These are phyloP conservation scores for Scaptomyza reducta DNA, from an alignment of 2,888 invertebrate genomes.

Conservation along the genomic window DNA sequence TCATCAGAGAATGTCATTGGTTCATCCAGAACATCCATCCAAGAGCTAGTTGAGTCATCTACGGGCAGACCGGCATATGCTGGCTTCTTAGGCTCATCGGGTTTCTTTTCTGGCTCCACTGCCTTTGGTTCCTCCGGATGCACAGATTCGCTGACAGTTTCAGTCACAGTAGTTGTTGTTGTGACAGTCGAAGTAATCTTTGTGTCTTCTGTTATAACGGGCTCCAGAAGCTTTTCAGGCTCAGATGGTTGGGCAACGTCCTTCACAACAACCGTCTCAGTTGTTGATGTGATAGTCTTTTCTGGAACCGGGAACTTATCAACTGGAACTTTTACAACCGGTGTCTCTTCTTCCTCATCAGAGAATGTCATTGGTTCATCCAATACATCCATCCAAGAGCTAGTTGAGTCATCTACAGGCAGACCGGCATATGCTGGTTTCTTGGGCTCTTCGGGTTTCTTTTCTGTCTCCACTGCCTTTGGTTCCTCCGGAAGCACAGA, in stretches of 20 bases:
- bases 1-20: too few species aligned
- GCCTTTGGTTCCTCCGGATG: too few species aligned
- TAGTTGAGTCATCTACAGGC: conserved; percentile 66
- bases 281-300: background rate
- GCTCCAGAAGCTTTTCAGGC: conserved; percentile 40
- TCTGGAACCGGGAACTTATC: background rate
- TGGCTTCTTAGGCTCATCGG: too few species aligned
- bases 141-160: too few species aligned
- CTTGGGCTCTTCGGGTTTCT: conserved; percentile 72
- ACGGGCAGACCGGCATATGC: too few species aligned
- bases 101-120: too few species aligned
- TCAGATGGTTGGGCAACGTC: conserved; percentile 7
- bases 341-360: conserved; percentile 55
- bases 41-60: too few species aligned
- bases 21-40: too few species aligned
- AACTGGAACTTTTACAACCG: background rate
- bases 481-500: conserved; percentile 1
- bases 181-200: conserved; percentile 9
- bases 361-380: conserved; percentile 79
- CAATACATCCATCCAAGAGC: conserved; percentile 78
- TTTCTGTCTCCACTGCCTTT: conserved; percentile 31
- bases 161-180: background rate
- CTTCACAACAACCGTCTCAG: background rate
- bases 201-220: conserved; percentile 10
- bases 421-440: conserved; percentile 70